Evolutionary conservation across 2,888 invertebrate species (phyloP).

Genomic region (Halictus quadricinctus): DNA sequence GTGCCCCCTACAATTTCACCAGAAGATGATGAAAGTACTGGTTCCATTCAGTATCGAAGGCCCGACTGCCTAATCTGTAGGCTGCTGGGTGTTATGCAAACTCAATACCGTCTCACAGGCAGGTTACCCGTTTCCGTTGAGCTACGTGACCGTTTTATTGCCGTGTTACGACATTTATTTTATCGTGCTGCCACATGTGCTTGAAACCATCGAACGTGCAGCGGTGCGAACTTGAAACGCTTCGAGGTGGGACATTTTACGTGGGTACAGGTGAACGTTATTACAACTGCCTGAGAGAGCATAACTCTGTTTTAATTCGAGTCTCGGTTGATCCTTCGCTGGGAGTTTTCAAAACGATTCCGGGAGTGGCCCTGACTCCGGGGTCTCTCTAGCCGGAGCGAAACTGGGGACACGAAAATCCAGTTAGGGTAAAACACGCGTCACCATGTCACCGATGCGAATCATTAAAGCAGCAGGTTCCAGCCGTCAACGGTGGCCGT

Average conservation of each 20-base stretch:
- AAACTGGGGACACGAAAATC: constrained; percentile 17
- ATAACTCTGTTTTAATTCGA: not conserved
- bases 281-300: not conserved
- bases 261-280: not conserved
- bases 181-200: constrained; percentile 52
- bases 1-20: too few species aligned
- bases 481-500: constrained; percentile 14
- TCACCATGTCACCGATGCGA: constrained; percentile 28
- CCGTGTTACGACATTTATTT: constrained; percentile 57
- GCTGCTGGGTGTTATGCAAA: too few species aligned
- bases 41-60: not conserved
- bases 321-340: not conserved
- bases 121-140: constrained; percentile 55
- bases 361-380: not conserved
- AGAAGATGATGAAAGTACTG: too few species aligned
- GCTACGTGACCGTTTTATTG: constrained; percentile 58
- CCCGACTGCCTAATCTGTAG: too few species aligned
- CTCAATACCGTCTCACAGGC: too few species aligned
- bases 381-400: not conserved
- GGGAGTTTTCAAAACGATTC: not conserved
- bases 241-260: not conserved
- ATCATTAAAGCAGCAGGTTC: constrained; percentile 34
- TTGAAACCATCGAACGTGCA: not conserved
- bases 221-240: constrained; percentile 12
- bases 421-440: constrained; percentile 39